These are phyloP conservation scores for Astropecten irregularis DNA, from an alignment of 53 echinoderm and acorn worm species.

Conservation along the genomic window DNA sequence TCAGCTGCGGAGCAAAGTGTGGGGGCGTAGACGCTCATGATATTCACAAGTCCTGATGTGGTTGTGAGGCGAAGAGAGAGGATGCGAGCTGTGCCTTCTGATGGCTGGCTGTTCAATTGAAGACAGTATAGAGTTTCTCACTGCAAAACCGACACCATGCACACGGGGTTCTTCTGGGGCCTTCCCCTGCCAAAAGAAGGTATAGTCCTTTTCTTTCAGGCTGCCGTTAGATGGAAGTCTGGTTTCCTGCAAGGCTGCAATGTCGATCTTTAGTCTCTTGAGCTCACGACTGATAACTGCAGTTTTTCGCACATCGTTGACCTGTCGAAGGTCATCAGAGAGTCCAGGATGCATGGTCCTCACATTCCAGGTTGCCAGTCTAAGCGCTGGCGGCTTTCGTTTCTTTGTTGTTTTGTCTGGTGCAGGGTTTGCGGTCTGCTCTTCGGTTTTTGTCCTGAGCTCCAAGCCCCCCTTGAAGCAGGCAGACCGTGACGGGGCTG, in stretches of 20 bases:
- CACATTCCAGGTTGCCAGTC: constrained; percentile 37
- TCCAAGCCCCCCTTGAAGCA: constrained; percentile 52
- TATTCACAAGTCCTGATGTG: constrained; percentile 3
- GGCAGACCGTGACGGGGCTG: constrained; percentile 20
- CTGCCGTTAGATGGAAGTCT: neutral
- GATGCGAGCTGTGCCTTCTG: neutral
- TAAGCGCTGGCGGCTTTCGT: neutral
- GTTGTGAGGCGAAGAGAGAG: constrained; percentile 12
- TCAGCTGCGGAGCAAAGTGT: neutral
- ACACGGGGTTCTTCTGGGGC: neutral
- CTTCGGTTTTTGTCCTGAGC: constrained; percentile 13
- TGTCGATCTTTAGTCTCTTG: constrained; percentile 19
- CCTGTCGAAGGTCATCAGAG: constrained; percentile 7
- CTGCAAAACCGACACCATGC: constrained; percentile 20
- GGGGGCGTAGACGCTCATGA: constrained; percentile 16
- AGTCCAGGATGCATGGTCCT: neutral
- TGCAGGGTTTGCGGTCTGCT: constrained; percentile 17
- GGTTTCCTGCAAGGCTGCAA: constrained; percentile 21
- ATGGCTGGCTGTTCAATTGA: neutral
- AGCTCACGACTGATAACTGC: constrained; percentile 10
- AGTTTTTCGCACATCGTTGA: constrained; percentile 7
- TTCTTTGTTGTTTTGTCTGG: neutral
- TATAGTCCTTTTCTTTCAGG: neutral
- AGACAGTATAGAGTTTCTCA: neutral
- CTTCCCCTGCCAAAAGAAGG: constrained; percentile 23